phyloP scores from a whole-genome alignment of 2,113 vertebrate genomes.

The Mus pahari region DNA sequence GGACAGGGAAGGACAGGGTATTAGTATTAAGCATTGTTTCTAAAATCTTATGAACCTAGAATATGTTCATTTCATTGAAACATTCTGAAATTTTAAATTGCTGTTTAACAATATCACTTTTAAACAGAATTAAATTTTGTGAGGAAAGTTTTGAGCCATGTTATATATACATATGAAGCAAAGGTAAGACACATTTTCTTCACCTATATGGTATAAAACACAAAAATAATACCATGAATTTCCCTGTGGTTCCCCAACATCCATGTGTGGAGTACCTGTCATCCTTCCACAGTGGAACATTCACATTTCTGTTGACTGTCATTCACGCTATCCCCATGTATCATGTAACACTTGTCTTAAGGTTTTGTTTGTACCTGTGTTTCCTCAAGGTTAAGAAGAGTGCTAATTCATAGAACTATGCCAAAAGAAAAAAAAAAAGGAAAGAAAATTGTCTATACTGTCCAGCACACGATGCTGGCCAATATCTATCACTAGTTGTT shows the following conservation, averaged over 20 bases:
- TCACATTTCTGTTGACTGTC: not conserved
- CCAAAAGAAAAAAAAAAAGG: not conserved
- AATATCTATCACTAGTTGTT: not conserved
- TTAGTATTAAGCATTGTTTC: conserved; percentile 67
- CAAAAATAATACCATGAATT: conserved; percentile 18
- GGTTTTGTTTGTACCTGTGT: not conserved
- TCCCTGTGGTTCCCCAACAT: not conserved
- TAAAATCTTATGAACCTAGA: conserved; percentile 66
- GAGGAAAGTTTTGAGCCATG: conserved; percentile 57
- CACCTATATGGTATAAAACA: conserved; percentile 70
- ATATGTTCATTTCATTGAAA: conserved; percentile 49
- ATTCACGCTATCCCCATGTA: not conserved
- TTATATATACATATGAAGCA: conserved; percentile 13
- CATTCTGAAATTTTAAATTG: conserved; percentile 69
- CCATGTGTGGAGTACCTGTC: not conserved
- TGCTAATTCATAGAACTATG: not conserved
- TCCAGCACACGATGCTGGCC: not conserved
- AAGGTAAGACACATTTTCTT: conserved; percentile 68
- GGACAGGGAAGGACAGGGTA: conserved; percentile 59
- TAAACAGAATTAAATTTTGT: conserved; percentile 58
- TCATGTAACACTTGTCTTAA: not conserved
- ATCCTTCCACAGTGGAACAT: not conserved
- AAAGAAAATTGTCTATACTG: not conserved
- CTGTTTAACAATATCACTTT: conserved; percentile 71
- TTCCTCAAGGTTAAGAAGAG: not conserved